Evolutionary conservation across 2,888 invertebrate species (phyloP).

Genomic region (Drosophila cognata): DNA sequence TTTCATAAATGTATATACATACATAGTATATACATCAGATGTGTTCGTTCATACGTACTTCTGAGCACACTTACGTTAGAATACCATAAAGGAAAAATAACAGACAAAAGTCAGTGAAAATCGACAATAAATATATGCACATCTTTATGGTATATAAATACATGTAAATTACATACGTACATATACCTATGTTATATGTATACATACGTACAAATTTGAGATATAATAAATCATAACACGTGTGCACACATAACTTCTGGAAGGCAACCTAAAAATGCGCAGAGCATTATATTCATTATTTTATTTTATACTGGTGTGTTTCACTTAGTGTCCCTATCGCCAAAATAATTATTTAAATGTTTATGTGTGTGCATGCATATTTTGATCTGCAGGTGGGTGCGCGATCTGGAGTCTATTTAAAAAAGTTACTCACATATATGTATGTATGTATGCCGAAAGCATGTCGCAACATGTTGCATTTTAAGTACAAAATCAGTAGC

Average conservation of each 20-base stretch:
- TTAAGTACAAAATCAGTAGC: background rate
- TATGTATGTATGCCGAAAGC: background rate
- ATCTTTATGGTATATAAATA: background rate
- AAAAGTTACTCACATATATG: background rate
- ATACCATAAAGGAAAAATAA: background rate
- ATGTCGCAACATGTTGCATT: background rate
- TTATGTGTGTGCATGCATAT: background rate
- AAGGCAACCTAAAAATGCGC: background rate
- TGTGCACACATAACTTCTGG: conserved; percentile 4
- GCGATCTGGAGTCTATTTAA: background rate
- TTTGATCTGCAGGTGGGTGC: background rate
- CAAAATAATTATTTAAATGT: background rate
- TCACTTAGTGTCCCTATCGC: background rate
- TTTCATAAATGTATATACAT: background rate
- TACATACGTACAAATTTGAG: background rate
- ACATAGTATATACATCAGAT: background rate
- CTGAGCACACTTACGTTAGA: background rate
- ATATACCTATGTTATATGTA: background rate
- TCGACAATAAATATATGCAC: background rate
- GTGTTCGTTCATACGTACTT: background rate
- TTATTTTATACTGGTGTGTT: background rate
- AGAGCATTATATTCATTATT: background rate
- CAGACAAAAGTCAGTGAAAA: background rate
- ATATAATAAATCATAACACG: conserved; percentile 4
- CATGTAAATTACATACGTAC: background rate